Conservation (phyloP, 2,888 invertebrate species). For the Saturnia japonica region DNA sequence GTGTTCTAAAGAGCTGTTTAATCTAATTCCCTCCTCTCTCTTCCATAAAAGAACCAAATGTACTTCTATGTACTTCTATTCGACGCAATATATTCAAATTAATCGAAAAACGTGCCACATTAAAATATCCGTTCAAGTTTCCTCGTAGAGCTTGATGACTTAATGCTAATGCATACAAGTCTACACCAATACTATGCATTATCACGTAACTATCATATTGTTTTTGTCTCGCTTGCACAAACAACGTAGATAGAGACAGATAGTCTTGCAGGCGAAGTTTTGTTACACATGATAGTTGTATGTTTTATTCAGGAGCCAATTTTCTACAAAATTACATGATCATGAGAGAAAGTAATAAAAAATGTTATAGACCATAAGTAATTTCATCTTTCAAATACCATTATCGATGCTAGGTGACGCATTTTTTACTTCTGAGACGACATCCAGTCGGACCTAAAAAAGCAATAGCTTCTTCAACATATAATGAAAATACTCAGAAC, state of each 20-base stretch:
- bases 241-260: constrained; percentile 24
- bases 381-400: too few relatives aligned
- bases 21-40: too few relatives aligned
- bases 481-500: too few relatives aligned
- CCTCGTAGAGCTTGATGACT: constrained; percentile 30
- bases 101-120: neutral
- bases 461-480: too few relatives aligned
- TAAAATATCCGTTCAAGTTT: constrained; percentile 16
- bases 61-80: neutral
- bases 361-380: too few relatives aligned
- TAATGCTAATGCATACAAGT: constrained; percentile 30
- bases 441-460: too few relatives aligned
- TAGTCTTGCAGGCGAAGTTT: constrained; percentile 31
- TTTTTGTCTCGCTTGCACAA: constrained; percentile 24
- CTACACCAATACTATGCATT: constrained; percentile 29
- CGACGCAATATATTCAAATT: neutral
- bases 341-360: neutral
- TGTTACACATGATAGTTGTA: constrained; percentile 29
- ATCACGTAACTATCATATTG: constrained; percentile 28
- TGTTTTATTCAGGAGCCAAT: constrained; percentile 14
- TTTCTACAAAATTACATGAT: neutral
- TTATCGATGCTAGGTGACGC: too few relatives aligned
- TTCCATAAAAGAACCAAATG: too few relatives aligned
- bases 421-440: too few relatives aligned
- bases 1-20: too few relatives aligned